A percentile compares a stretch with the other conserved stretches of the same genome.
phyloP scores from a whole-genome alignment of 2,797 vertebrate species.

The Catamblyrhynchus diadema region DNA sequence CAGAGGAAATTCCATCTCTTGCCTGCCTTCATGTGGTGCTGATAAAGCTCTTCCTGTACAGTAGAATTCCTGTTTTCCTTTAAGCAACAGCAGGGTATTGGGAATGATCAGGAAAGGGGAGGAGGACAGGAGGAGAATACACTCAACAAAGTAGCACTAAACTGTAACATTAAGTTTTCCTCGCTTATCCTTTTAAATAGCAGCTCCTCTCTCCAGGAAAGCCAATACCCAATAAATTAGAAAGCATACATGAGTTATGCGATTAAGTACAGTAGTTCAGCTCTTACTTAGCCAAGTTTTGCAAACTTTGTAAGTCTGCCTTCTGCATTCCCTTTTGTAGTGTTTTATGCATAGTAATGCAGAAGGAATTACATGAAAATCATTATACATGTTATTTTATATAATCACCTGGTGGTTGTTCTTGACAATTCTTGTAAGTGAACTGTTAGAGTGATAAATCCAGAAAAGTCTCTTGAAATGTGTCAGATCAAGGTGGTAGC shows the following conservation, averaged over 20 bases:
- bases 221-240: conserved; percentile 8
- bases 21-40: conserved; percentile 94
- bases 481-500: background rate
- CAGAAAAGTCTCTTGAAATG: conserved; percentile 41
- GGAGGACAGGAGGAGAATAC: conserved; percentile 75
- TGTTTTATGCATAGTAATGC: conserved; percentile 23
- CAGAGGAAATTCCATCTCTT: conserved; percentile 97
- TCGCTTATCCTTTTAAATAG: conserved; percentile 34
- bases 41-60: conserved; percentile 99
- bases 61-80: conserved; percentile 95
- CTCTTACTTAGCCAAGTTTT: conserved; percentile 20
- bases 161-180: conserved; percentile 65
- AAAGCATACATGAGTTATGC: background rate
- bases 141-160: conserved; percentile 67
- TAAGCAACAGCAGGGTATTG: conserved; percentile 83
- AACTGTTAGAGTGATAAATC: conserved; percentile 40
- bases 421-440: conserved; percentile 16
- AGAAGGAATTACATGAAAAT: conserved; percentile 47
- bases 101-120: conserved; percentile 88
- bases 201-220: background rate
- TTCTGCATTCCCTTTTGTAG: conserved; percentile 16
- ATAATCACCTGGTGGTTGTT: conserved; percentile 47
- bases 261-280: background rate
- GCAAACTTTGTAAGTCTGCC: background rate
- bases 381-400: conserved; percentile 13